Evolutionary conservation across 2,888 invertebrate species (phyloP).

Genomic region (Hylaea fasciaria): DNA sequence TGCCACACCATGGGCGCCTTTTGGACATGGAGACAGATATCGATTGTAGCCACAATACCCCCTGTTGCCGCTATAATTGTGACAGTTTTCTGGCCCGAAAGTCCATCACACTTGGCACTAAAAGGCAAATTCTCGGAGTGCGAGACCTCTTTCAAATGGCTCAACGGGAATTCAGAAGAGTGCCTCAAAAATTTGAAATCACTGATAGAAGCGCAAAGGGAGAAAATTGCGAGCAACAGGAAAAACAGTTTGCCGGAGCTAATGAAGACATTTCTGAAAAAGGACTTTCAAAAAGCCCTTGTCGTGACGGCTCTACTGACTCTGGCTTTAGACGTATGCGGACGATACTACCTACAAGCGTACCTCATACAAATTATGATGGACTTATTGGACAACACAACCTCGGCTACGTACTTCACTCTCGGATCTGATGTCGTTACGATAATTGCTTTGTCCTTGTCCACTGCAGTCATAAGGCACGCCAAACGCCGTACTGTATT

Average conservation of each 20-base stretch:
- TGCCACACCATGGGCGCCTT: slow-evolving; percentile 52
- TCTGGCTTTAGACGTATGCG: slow-evolving; percentile 51
- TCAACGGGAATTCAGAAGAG: slow-evolving; percentile 47
- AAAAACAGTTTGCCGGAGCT: slow-evolving; percentile 22
- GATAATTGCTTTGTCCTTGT: slow-evolving; percentile 44
- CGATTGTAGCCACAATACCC: slow-evolving; percentile 39
- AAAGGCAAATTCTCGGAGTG: slow-evolving; percentile 57
- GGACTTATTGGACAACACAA: slow-evolving; percentile 47
- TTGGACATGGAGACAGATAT: slow-evolving; percentile 56
- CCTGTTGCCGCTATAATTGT: slow-evolving; percentile 40
- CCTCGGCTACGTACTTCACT: slow-evolving; percentile 51
- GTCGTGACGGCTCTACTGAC: slow-evolving; percentile 47
- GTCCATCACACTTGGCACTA: slow-evolving; percentile 55
- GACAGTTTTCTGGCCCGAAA: slow-evolving; percentile 58
- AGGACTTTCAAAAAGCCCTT: slow-evolving; percentile 53
- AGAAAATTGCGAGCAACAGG: slow-evolving; percentile 34
- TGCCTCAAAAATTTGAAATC: slow-evolving; percentile 50
- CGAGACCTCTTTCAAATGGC: slow-evolving; percentile 49
- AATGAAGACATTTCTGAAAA: slow-evolving; percentile 39
- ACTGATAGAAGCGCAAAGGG: slow-evolving; percentile 43
- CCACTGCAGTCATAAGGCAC: slow-evolving; percentile 46
- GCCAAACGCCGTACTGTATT: slow-evolving; percentile 53
- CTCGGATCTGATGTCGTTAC: slow-evolving; percentile 51
- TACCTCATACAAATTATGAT: slow-evolving; percentile 56
- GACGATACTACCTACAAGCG: slow-evolving; percentile 52